Base-by-base conservation (phyloP, 2,797 vertebrate genomes). In the Morelia viridis region DNA sequence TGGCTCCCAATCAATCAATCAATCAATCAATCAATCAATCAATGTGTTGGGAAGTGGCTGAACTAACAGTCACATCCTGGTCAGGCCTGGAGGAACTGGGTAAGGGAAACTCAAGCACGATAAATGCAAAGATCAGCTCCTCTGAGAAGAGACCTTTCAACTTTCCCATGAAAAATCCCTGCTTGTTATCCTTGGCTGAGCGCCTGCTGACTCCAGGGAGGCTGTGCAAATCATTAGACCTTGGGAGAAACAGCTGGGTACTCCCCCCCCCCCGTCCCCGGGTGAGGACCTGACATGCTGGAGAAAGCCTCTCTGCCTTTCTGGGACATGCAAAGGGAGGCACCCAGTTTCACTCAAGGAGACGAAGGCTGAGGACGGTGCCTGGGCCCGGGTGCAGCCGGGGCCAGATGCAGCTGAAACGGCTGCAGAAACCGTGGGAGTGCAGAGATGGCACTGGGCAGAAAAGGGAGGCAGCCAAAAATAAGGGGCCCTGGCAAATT, bases 131-230 rank as follows among this genome's bases (percentile, higher is more conserved):
- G 35, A 61, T 89, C 41, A 60, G 92, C 93, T 94, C 93, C 61
- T 68, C 3, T 64, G 86, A 94, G 28, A n/a, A 89, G 1, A 28
- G 87, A 17, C 31, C 56, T 68, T 92, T 85, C 41, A 71, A 7
- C 41, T 90, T 97, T 94, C 95, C 90, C 94, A 94, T 7, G 91
- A 84, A 93, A 92, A 94, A 41, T 41, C 17, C 35, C 92, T 65
- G 89, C n/a, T 89, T 85, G 4, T 61, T 94, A 92, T 35, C 95
- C 93, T 93, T 94, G 92, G 89, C 95, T 53, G 26, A 93, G 88
- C 61, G 2, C 90, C 6, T 28, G 26, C 24, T 4, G 31, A n/a
- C 80, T 88, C 92, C 62, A 15, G 64, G 88, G 84, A 95, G 84
- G 83, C 84, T 91, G 28, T 31, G n/a, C 15, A 17, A 31, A 2